Evolutionary conservation across 2,113 vertebrate genomes (phyloP), one percentile per base, ranked within the genome.

Genomic region (Tor tambroides): DNA sequence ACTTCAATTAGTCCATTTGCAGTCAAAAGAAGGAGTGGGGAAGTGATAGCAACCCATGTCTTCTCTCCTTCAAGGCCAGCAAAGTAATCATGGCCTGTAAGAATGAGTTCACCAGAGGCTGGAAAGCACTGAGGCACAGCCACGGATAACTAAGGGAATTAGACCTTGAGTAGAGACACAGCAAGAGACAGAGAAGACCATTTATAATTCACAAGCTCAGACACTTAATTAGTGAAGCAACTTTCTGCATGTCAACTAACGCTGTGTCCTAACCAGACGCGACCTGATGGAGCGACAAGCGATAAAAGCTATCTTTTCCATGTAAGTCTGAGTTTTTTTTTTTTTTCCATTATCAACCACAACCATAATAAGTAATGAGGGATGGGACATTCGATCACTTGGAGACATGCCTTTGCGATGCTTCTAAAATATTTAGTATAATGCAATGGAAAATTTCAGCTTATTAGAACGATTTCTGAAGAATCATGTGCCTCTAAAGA

Each of bases 161-260:
- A 83, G 61, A 83, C 80, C 63, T 67, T 67, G 61, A 67, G 61
- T 82, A 46, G 38, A 82, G 21, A 81, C 79, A 43, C 56, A 63
- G 76, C 76, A 56, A 79, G 76, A 41, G 61, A 67, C 80, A 82
- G 80, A 32, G 46, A 32, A 67, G 61, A 30, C 80, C 38, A 83
- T 83, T 51, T 65, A 82, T 46, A 65, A 83, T 83, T 83, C 80
- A 83, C 80, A 46, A 67, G 80, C 80, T 46, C 61, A 83, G 80
- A 32, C 17, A 65, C 59, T 41, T 46, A 38, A 81, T 81, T 63
- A 79, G 76, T 21, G 19, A 54, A 51, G 76, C 49, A 51, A 30
- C 79, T 80, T 61, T 28, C 35, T 82, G 80, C 80, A 69, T 67
- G 80, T 83, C 80, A 69, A 83, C 14, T 80, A 69, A 67, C 63